phyloP scores from a whole-genome alignment of 2,113 vertebrate genomes.

The Petrocephalus microphthalmus region DNA sequence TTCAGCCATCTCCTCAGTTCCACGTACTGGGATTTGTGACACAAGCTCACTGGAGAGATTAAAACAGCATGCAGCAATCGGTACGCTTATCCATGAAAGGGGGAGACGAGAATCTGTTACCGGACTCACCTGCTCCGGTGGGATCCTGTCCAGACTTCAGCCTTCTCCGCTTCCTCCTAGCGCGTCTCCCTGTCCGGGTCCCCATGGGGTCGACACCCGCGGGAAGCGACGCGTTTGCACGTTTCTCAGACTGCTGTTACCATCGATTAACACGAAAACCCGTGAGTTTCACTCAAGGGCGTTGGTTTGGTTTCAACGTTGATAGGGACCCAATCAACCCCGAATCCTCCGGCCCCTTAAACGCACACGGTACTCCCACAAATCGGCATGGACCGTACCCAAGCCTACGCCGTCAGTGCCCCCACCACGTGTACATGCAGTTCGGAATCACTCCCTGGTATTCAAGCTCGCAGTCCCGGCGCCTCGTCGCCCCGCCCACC shows the following conservation, averaged over 20 bases:
- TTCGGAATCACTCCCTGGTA: not conserved
- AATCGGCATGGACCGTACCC: not conserved
- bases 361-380: not conserved
- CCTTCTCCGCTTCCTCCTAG: slow-evolving; percentile 48
- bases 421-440: not conserved
- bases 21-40: slow-evolving; percentile 66
- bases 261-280: not conserved
- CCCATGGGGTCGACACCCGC: slow-evolving; percentile 24
- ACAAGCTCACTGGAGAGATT: slow-evolving; percentile 58
- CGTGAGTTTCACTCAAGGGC: not conserved
- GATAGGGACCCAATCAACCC: not conserved
- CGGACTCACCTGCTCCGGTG: slow-evolving; percentile 38
- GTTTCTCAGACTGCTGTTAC: not conserved
- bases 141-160: not conserved
- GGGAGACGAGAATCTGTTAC: not conserved
- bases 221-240: slow-evolving; percentile 1
- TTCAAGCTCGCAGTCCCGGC: not conserved
- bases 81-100: not conserved
- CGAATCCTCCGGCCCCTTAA: not conserved
- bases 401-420: not conserved
- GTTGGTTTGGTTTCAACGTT: not conserved
- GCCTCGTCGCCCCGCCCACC: not conserved
- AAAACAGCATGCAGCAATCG: not conserved
- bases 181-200: slow-evolving; percentile 40
- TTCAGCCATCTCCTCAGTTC: slow-evolving; percentile 77